Evolutionary conservation across 2,888 invertebrate species (phyloP).

Genomic region (Isoperla grammatica): DNA sequence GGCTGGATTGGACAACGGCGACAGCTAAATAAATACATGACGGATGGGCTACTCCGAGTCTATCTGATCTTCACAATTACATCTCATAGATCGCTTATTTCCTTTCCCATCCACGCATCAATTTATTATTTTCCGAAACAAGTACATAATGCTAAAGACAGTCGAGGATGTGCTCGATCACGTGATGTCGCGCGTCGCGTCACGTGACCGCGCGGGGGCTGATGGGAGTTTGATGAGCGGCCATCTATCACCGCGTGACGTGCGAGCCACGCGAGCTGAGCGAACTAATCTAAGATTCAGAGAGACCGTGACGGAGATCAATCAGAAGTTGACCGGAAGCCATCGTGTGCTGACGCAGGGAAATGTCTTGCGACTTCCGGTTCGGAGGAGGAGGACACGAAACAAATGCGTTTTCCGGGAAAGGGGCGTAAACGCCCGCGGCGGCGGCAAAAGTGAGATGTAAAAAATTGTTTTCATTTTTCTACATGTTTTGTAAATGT

Average conservation of each 20-base stretch:
- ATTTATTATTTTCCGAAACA: no score
- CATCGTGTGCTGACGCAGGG: constrained; percentile 13
- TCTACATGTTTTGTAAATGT: no score
- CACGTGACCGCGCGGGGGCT: constrained; percentile 3
- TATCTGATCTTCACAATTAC: no score
- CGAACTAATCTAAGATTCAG: background rate
- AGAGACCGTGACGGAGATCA: constrained; percentile 12
- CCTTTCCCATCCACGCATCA: no score
- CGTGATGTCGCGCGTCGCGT: no score
- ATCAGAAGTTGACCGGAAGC: constrained; percentile 14
- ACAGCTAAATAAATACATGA: no score
- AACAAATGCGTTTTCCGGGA: constrained; percentile 14
- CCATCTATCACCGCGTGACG: constrained; percentile 10
- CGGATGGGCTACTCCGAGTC: no score
- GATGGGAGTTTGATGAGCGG: constrained; percentile 6
- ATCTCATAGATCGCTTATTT: no score
- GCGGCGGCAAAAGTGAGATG: no score
- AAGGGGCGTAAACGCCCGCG: background rate
- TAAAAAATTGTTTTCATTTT: no score
- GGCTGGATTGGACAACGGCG: no score
- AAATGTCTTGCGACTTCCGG: background rate
- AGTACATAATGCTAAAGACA: background rate
- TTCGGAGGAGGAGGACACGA: constrained; percentile 4
- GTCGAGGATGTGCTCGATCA: constrained; percentile 14
- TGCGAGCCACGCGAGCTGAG: background rate